A percentile compares a stretch with the other conserved stretches of the same genome.
phyloP scores from a whole-genome alignment of 2,888 invertebrate genomes.

The Agrochola circellaris region DNA sequence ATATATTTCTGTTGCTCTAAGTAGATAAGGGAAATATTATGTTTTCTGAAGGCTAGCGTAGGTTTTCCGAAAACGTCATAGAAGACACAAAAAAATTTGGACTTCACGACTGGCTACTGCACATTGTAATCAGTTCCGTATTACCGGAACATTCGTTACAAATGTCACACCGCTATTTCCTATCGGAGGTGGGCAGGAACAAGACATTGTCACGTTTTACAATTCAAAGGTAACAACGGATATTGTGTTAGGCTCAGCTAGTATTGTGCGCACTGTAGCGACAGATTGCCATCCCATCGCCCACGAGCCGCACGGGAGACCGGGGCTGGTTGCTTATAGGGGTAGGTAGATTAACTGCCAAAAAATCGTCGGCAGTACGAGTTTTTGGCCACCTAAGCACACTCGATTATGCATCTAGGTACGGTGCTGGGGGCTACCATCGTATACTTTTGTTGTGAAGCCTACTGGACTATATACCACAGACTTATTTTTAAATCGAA shows the following conservation, averaged over 20 bases:
- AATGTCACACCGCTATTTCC: conserved; percentile 18
- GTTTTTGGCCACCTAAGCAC: not conserved
- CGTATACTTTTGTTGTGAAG: not conserved
- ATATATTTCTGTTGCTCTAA: not conserved
- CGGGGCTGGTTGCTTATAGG: not conserved
- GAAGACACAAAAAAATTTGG: no score
- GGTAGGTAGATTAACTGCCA: not conserved
- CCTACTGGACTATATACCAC: not conserved
- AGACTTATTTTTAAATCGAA: not conserved
- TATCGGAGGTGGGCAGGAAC: conserved; percentile 31
- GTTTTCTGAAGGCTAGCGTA: no score
- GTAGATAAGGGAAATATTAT: no score
- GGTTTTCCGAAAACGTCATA: no score
- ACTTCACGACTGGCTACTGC: no score
- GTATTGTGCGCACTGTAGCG: conserved; percentile 37
- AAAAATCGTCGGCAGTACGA: not conserved
- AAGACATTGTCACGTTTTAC: conserved; percentile 19
- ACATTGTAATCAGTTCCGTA: not conserved
- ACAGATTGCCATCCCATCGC: conserved; percentile 55
- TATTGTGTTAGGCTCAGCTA: conserved; percentile 35
- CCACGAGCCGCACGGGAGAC: conserved; percentile 36
- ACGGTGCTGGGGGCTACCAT: not conserved
- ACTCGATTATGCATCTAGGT: not conserved
- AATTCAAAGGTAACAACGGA: conserved; percentile 37
- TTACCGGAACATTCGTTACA: not conserved